Conservation (phyloP, 2,797 vertebrate species). For the Sebastes reedi region DNA sequence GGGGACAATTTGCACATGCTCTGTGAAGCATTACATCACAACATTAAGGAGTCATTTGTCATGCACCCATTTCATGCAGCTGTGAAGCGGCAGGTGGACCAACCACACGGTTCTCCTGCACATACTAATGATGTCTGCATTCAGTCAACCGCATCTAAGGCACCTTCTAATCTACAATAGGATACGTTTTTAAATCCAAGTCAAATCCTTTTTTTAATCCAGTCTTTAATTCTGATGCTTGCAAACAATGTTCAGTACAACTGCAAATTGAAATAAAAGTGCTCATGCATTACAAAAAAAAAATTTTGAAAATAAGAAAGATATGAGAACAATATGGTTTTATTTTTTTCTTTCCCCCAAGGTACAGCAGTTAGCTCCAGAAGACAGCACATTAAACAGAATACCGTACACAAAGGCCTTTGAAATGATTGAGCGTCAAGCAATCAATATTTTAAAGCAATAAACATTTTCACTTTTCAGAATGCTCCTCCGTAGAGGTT, state of each 20-base stretch:
- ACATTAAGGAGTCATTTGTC: not conserved
- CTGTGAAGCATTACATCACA: not conserved
- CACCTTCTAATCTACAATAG: not conserved
- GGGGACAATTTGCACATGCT: not conserved
- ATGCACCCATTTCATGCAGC: not conserved
- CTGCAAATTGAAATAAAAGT: not conserved
- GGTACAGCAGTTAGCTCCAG: conserved; percentile 3
- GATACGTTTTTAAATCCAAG: not conserved
- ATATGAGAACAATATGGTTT: not conserved
- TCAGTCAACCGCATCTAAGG: not conserved
- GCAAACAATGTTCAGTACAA: not conserved
- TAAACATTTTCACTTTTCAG: conserved; percentile 49
- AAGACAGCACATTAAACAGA: conserved; percentile 25
- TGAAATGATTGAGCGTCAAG: conserved; percentile 14
- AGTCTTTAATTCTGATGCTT: not conserved
- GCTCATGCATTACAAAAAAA: not conserved
- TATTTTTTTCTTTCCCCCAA: not conserved
- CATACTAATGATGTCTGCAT: not conserved
- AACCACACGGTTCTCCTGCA: not conserved
- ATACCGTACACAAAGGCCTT: not conserved
- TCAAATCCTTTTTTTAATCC: too few species aligned
- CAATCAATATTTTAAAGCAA: conserved; percentile 51
- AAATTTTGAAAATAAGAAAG: not conserved
- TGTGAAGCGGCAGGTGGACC: conserved; percentile 9
- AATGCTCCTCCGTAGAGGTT: conserved; percentile 18